Percentiles rank a stretch among this genome's conserved stretches.
Conservation (phyloP, 2,888 invertebrate genomes). For the Neoitamus cyanurus region DNA sequence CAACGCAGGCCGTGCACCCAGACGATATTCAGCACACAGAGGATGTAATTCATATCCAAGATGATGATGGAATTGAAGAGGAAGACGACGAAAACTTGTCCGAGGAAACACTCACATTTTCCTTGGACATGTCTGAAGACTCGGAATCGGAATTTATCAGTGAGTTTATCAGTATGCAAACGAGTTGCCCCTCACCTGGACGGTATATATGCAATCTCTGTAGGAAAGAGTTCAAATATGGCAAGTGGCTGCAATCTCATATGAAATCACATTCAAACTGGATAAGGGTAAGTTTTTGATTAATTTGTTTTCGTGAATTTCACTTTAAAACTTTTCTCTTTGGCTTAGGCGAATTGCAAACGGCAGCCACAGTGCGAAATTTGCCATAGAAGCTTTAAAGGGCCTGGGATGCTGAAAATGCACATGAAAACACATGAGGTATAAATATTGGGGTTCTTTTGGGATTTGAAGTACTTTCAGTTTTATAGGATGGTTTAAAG, state of each 20-base stretch:
- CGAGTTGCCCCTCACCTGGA: slow-evolving; percentile 70
- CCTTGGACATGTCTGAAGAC: slow-evolving; percentile 54
- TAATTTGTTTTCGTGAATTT: neutral
- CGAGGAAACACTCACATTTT: slow-evolving; percentile 53
- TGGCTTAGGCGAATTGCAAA: slow-evolving; percentile 71
- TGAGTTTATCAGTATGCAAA: slow-evolving; percentile 67
- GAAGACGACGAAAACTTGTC: slow-evolving; percentile 56
- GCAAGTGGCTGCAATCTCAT: slow-evolving; percentile 72
- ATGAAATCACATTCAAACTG: slow-evolving; percentile 74
- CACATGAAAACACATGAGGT: slow-evolving; percentile 74
- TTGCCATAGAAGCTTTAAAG: slow-evolving; percentile 73
- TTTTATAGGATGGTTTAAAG: neutral
- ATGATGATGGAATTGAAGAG: slow-evolving; percentile 56
- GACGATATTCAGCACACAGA: slow-evolving; percentile 36
- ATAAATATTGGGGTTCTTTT: slow-evolving; percentile 21
- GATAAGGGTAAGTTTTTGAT: slow-evolving; percentile 67
- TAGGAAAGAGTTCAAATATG: slow-evolving; percentile 73
- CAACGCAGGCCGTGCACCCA: slow-evolving; percentile 47
- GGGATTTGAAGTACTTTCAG: neutral
- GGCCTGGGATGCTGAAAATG: slow-evolving; percentile 75
- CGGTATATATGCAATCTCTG: slow-evolving; percentile 73
- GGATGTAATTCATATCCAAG: slow-evolving; percentile 46
- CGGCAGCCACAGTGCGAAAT: slow-evolving; percentile 73
- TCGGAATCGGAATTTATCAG: slow-evolving; percentile 58
- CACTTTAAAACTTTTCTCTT: neutral